These are phyloP conservation scores for Ophion obscuratus DNA, from an alignment of 2,888 invertebrate genomes.

Conservation along the genomic window DNA sequence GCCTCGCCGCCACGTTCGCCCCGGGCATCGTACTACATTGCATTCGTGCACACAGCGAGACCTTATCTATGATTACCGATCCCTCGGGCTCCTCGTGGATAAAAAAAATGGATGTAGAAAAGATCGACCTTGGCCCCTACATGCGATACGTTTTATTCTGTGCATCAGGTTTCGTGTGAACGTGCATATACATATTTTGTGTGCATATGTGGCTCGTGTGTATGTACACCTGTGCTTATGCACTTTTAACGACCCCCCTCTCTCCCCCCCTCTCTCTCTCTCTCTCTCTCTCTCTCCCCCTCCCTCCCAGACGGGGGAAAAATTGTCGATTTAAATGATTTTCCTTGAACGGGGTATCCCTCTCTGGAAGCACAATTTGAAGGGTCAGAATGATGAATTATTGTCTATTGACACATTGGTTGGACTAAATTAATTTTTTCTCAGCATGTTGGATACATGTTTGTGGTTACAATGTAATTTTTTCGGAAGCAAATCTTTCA, in stretches of 20 bases:
- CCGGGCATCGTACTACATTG: not conserved
- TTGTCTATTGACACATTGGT: no score
- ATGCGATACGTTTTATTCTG: constrained; percentile 48
- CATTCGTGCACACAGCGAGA: constrained; percentile 1
- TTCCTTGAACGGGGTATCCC: no score
- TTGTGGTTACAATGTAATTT: no score
- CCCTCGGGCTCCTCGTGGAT: constrained; percentile 16
- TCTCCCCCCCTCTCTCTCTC: not conserved
- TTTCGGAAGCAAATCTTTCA: no score
- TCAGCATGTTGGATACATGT: no score
- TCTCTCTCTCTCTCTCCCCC: no score
- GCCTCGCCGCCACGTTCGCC: not conserved
- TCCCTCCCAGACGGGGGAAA: no score
- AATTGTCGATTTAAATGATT: no score
- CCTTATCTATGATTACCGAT: constrained; percentile 48
- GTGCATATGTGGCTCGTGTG: not conserved
- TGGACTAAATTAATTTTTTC: no score
- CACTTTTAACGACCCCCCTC: not conserved
- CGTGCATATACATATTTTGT: constrained; percentile 1
- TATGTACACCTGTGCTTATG: not conserved
- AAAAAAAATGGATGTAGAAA: not conserved
- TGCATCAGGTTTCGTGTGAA: constrained; percentile 17
- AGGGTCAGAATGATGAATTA: no score
- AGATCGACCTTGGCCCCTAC: constrained; percentile 54
- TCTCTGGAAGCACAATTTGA: no score